Conservation (phyloP, 2,113 vertebrate genomes). For the Girardinichthys multiradiatus region DNA sequence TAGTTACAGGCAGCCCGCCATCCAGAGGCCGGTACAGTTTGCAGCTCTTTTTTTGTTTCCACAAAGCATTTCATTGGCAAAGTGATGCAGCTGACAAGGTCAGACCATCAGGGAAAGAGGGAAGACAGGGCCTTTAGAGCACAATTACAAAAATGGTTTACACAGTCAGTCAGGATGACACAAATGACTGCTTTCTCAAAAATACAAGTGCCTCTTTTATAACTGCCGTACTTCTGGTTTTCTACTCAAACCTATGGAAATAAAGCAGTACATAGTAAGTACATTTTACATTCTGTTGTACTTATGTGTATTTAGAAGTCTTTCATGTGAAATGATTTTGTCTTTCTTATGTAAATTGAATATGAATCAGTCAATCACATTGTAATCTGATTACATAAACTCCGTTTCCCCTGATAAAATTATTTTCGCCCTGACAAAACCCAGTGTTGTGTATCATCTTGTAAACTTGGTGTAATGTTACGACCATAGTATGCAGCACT, state of each 20-base stretch:
- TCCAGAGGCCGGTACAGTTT: slow-evolving; percentile 33
- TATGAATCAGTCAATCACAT: too few species aligned
- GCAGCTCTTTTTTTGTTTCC: slow-evolving; percentile 35
- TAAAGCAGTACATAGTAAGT: not conserved
- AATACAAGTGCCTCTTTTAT: not conserved
- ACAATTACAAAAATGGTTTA: not conserved
- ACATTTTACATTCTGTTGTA: too few species aligned
- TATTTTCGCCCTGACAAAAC: too few species aligned
- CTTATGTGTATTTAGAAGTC: too few species aligned
- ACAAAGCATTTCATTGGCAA: slow-evolving; percentile 37
- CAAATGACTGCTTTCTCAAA: slow-evolving; percentile 1
- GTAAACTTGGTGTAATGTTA: too few species aligned
- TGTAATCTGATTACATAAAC: too few species aligned
- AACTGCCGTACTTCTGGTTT: not conserved
- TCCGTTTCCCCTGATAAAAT: too few species aligned
- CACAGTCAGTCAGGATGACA: not conserved
- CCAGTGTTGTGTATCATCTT: too few species aligned
- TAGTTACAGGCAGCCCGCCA: slow-evolving; percentile 14
- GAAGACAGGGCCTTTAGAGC: slow-evolving; percentile 12
- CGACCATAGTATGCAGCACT: too few species aligned
- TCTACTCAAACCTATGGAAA: not conserved
- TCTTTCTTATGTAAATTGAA: too few species aligned
- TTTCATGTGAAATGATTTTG: too few species aligned
- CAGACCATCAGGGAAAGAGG: slow-evolving; percentile 13
- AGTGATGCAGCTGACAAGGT: slow-evolving; percentile 39